Conservation (phyloP, 1,140 invertebrate species). For the Mactra quadrangularis region DNA sequence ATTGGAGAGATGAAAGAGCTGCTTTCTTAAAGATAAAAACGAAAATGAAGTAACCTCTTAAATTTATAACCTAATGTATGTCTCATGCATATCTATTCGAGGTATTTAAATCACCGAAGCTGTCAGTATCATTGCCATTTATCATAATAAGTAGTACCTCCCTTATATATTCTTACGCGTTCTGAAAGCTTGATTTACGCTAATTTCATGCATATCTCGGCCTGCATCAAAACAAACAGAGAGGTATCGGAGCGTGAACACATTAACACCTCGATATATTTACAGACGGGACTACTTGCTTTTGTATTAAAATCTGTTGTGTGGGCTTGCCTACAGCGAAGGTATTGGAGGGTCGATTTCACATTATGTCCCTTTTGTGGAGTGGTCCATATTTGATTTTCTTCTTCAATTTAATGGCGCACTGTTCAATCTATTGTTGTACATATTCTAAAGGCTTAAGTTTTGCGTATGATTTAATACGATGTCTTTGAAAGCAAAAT, state of each 20-base stretch:
- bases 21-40: constrained; percentile 58
- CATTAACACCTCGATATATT: constrained; percentile 30
- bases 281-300: constrained; percentile 39
- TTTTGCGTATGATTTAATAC: too few relatives aligned
- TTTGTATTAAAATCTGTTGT: background rate
- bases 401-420: too few relatives aligned
- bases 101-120: constrained; percentile 37
- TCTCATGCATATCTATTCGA: constrained; percentile 56
- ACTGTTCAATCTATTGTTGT: too few relatives aligned
- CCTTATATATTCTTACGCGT: constrained; percentile 53
- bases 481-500: too few relatives aligned
- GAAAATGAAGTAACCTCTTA: constrained; percentile 57
- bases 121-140: constrained; percentile 31
- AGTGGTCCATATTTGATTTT: too few relatives aligned
- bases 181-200: constrained; percentile 42
- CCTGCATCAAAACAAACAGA: constrained; percentile 40
- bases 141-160: constrained; percentile 56
- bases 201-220: constrained; percentile 49
- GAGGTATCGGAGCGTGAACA: constrained; percentile 39
- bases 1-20: constrained; percentile 45
- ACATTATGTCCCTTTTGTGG: too few relatives aligned
- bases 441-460: too few relatives aligned
- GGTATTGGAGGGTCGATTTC: background rate
- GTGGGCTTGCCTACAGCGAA: constrained; percentile 44
- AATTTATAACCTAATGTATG: constrained; percentile 44